Evolutionary conservation across 2,797 vertebrate species (phyloP).

Genomic region (Molossus molossus): DNA sequence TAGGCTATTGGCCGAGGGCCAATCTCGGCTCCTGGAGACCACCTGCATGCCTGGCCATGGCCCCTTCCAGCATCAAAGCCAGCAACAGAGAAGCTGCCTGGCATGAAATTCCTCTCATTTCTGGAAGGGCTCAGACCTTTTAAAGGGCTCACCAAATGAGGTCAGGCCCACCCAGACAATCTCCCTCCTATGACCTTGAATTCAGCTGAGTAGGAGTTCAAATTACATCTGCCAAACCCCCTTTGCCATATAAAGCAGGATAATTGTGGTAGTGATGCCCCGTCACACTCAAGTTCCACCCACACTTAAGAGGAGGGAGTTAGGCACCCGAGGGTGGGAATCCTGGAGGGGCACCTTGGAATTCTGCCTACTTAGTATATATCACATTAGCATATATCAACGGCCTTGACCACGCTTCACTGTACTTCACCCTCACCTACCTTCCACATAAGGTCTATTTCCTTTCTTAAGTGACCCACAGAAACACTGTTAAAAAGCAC

Average conservation of each 20-base stretch:
- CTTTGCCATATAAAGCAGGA: neutral
- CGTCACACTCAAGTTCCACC: neutral
- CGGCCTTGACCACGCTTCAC: neutral
- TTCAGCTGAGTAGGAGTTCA: neutral
- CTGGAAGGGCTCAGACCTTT: neutral
- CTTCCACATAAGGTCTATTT: neutral
- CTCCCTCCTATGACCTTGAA: neutral
- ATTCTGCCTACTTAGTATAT: neutral
- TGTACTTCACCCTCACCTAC: neutral
- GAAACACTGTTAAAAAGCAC: neutral
- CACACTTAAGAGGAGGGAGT: neutral
- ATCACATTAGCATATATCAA: neutral
- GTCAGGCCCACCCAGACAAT: neutral
- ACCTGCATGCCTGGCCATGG: neutral
- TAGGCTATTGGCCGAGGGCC: too few relatives aligned
- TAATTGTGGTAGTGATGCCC: neutral
- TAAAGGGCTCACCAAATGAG: neutral
- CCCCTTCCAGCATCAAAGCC: neutral
- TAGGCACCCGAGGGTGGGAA: neutral
- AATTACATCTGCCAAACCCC: neutral
- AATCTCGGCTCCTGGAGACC: neutral
- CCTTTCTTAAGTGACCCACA: neutral
- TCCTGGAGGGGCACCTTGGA: neutral
- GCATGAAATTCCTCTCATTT: neutral
- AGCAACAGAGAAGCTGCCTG: neutral